Evolutionary conservation across 2,888 invertebrate species (phyloP), one percentile per base, ranked within the genome.

Genomic region (Gnatocerus cornutus): DNA sequence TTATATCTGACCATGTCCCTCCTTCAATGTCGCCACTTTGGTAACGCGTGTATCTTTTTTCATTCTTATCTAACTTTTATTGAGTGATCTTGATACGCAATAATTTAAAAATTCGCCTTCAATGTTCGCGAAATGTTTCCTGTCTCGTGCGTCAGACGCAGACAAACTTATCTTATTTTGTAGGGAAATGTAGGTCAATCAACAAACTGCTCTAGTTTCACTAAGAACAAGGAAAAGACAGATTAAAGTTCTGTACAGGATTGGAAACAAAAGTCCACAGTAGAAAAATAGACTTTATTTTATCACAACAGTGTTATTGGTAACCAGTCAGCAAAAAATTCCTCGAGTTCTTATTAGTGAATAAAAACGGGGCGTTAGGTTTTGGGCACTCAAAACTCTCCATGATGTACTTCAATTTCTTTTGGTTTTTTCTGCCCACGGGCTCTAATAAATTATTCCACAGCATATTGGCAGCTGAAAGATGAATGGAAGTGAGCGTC

Each of bases 361-460:
- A 92, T 64, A 92, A 86, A 81, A 87, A 92, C 0, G 92, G 92
- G 0, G 88, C 85, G 1, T 81, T 78, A 0, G 80, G 74, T 0
- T 86, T 85, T 0, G 92, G 92, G 70, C 92, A 92, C 59, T 86
- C 83, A 79, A 92, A 88, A 16, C 85, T 86, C 50, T 89, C 88
- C 82, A 92, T 84, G 59, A 92, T 84, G 10, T 87, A 84, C 0
- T 89, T 88, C n/a, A 89, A 82, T 6, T 84, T 86, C 53, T 82
- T 83, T 55, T 86, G 86, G 0, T 89, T 88, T 80, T 92, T 92
- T 74, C 87, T 86, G 21, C 92, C 91, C 1, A 91, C 88, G 0
- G 92, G 92, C 78, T 92, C 90, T 14, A 92, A 81, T 69, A 92
- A 85, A 79, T 92, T 92, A 85, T 92, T 92, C 92, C 92, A 92